These are phyloP conservation scores for Botia kubotai DNA, from an alignment of 2,797 vertebrate species.

Conservation along the genomic window DNA sequence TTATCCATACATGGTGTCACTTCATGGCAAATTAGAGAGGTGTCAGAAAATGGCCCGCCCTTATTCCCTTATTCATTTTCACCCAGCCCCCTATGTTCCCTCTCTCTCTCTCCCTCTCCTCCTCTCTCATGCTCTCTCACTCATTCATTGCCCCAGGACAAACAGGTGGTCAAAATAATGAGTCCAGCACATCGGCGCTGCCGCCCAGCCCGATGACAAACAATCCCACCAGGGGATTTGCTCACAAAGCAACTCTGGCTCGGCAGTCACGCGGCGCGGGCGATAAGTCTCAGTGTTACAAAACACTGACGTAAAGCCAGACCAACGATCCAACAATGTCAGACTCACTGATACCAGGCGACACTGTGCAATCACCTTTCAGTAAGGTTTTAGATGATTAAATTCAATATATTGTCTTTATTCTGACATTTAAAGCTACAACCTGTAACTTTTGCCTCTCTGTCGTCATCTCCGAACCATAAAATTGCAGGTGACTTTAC, in stretches of 20 bases:
- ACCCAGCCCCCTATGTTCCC: conserved; percentile 23
- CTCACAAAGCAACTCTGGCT: conserved; percentile 43
- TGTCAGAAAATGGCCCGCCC: conserved; percentile 41
- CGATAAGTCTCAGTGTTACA: conserved; percentile 36
- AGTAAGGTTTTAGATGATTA: too few relatives aligned
- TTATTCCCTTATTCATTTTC: conserved; percentile 36
- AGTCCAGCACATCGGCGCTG: conserved; percentile 78
- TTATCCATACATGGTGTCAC: conserved; percentile 45
- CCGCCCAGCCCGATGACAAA: conserved; percentile 71
- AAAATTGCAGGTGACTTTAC: too few relatives aligned
- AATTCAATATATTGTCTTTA: too few relatives aligned
- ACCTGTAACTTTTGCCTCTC: too few relatives aligned
- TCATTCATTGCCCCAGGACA: conserved; percentile 72
- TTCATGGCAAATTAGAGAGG: conserved; percentile 46
- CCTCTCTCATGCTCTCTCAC: conserved; percentile 14
- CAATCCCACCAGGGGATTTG: conserved; percentile 70
- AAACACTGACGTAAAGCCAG: conserved; percentile 24
- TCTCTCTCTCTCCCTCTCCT: too few relatives aligned
- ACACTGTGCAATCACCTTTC: neutral
- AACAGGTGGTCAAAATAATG: conserved; percentile 83
- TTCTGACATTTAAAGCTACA: too few relatives aligned
- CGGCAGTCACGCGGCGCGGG: neutral
- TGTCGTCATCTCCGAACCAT: too few relatives aligned
- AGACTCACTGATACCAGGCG: conserved; percentile 28
- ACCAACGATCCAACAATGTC: neutral